A percentile compares a stretch with the other conserved stretches of the same genome.
These are phyloP conservation scores for Drosophila bocqueti DNA, from an alignment of 1,140 invertebrate species.

Conservation along the genomic window DNA sequence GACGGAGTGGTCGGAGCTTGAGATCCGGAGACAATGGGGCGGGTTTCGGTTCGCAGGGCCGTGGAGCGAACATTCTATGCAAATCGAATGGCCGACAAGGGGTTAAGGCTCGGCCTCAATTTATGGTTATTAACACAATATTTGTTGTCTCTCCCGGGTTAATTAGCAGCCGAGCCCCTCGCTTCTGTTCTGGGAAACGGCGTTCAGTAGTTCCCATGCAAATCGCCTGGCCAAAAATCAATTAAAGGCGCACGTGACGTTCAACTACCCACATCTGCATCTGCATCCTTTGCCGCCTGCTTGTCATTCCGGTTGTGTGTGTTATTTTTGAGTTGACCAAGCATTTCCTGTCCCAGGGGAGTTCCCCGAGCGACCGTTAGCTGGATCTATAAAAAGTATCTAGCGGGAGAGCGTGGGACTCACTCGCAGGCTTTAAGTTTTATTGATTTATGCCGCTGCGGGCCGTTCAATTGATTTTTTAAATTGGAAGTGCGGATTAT, in stretches of 20 bases:
- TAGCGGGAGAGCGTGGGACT: slow-evolving; percentile 61
- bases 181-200: slow-evolving; percentile 35
- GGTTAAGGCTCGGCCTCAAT: slow-evolving; percentile 65
- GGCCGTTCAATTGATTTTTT: slow-evolving; percentile 71
- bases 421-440: slow-evolving; percentile 43
- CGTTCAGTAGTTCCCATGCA: slow-evolving; percentile 64
- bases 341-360: slow-evolving; percentile 65
- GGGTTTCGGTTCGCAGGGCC: slow-evolving; percentile 55
- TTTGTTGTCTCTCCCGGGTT: slow-evolving; percentile 57
- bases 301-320: slow-evolving; percentile 31
- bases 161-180: slow-evolving; percentile 61
- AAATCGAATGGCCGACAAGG: slow-evolving; percentile 58
- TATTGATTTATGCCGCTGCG: slow-evolving; percentile 74
- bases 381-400: slow-evolving; percentile 43
- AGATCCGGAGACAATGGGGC: slow-evolving; percentile 68
- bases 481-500: slow-evolving; percentile 47
- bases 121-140: slow-evolving; percentile 79
- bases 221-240: slow-evolving; percentile 70
- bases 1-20: not conserved
- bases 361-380: slow-evolving; percentile 41
- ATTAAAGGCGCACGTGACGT: slow-evolving; percentile 76
- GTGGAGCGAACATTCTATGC: slow-evolving; percentile 62
- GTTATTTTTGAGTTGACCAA: slow-evolving; percentile 49
- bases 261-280: slow-evolving; percentile 56
- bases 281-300: slow-evolving; percentile 48